Evolutionary conservation across 2,797 vertebrate genomes (phyloP).

Genomic region (Arctocebus calabarensis): DNA sequence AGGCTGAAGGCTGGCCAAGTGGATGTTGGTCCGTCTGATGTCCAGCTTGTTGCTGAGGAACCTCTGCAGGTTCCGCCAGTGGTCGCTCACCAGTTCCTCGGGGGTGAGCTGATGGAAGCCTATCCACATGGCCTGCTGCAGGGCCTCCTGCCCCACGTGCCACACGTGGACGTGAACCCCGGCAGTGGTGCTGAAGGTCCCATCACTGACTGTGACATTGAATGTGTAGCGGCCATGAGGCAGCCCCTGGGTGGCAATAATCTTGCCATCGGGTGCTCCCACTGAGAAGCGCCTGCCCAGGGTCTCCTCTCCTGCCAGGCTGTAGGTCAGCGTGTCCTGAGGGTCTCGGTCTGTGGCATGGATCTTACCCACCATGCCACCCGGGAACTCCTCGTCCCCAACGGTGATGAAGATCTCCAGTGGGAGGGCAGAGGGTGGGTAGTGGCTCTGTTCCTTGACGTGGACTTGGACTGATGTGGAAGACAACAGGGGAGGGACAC

Average conservation of each 20-base stretch:
- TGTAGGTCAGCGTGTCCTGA: slow-evolving; percentile 92
- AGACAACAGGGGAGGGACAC: slow-evolving; percentile 95
- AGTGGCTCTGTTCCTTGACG: slow-evolving; percentile 94
- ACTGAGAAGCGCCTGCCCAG: slow-evolving; percentile 90
- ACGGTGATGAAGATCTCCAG: slow-evolving; percentile 96
- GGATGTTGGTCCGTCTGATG: slow-evolving; percentile 91
- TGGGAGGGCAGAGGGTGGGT: slow-evolving; percentile 93
- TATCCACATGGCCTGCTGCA: slow-evolving; percentile 92
- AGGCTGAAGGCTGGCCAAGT: slow-evolving; percentile 96
- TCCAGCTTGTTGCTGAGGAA: slow-evolving; percentile 90
- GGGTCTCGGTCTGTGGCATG: slow-evolving; percentile 96
- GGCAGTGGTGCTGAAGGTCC: slow-evolving; percentile 90
- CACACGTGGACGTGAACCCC: slow-evolving; percentile 92
- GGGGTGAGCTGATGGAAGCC: slow-evolving; percentile 91
- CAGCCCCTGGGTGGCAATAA: slow-evolving; percentile 91
- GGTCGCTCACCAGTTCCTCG: slow-evolving; percentile 95
- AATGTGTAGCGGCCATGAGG: slow-evolving; percentile 92
- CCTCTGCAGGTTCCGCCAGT: slow-evolving; percentile 95
- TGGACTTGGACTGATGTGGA: slow-evolving; percentile 93
- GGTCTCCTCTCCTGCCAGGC: slow-evolving; percentile 87
- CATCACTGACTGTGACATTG: slow-evolving; percentile 95
- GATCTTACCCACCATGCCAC: slow-evolving; percentile 93
- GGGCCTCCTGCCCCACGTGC: slow-evolving; percentile 88
- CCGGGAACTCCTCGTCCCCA: slow-evolving; percentile 89
- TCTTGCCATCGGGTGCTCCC: slow-evolving; percentile 91